These are phyloP conservation scores for Hyphantria cunea DNA, from an alignment of 1,140 invertebrate genomes.

Conservation along the genomic window DNA sequence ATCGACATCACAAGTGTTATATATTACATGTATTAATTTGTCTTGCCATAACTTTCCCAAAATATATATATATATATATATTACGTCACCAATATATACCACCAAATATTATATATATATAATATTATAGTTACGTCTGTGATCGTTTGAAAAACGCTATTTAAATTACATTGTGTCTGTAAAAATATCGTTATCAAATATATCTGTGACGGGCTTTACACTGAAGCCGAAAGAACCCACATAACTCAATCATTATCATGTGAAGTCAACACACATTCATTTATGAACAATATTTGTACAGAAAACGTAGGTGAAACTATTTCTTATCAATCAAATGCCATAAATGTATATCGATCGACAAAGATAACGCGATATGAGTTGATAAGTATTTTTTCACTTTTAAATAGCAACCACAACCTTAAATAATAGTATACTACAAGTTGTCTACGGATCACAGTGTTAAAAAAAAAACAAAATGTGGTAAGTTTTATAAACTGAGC, in stretches of 20 bases:
- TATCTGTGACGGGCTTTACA: no score
- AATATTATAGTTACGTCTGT: no score
- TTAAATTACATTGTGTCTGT: no score
- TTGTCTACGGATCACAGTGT: slow-evolving; percentile 12
- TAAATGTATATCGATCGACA: slow-evolving; percentile 18
- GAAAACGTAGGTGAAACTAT: neutral
- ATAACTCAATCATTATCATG: neutral
- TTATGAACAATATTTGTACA: neutral
- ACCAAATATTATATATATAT: no score
- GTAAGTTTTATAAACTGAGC: slow-evolving; percentile 1
- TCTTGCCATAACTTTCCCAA: no score
- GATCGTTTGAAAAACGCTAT: no score
- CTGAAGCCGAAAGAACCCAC: neutral
- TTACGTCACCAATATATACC: no score
- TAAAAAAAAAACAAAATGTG: slow-evolving; percentile 14
- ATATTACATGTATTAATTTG: no score
- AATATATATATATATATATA: no score
- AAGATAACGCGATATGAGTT: slow-evolving; percentile 24
- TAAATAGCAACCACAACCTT: slow-evolving; percentile 12
- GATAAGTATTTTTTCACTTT: slow-evolving; percentile 21
- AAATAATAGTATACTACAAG: slow-evolving; percentile 12
- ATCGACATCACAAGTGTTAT: no score
- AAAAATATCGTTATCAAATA: no score
- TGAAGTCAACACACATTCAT: neutral
- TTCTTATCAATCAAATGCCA: neutral